These are phyloP conservation scores for Gallinago stenura DNA, from an alignment of 2,797 vertebrate genomes.

Conservation along the genomic window DNA sequence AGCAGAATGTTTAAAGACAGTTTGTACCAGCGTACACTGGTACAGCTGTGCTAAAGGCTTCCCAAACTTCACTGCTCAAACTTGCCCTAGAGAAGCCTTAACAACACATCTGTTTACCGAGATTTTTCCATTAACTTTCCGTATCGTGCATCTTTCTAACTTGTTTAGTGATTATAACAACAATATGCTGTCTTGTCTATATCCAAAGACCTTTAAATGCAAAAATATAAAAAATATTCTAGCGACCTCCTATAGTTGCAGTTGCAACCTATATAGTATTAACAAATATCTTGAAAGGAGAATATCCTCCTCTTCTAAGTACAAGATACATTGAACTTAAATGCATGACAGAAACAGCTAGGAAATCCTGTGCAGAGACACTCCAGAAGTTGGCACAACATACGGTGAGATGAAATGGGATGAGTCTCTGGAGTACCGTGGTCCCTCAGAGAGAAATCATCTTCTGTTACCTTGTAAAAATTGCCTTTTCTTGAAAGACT, in stretches of 20 bases:
- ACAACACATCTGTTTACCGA: slow-evolving; percentile 25
- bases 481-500: slow-evolving; percentile 32
- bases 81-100: slow-evolving; percentile 58
- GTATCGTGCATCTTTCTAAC: slow-evolving; percentile 1
- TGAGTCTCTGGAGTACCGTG: background rate
- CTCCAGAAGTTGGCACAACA: background rate
- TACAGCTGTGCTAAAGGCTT: slow-evolving; percentile 57
- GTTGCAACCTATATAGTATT: background rate
- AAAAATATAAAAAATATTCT: background rate
- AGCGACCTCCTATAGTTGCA: background rate
- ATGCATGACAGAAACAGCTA: background rate
- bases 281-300: background rate
- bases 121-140: slow-evolving; percentile 43
- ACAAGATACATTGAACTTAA: background rate
- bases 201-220: background rate
- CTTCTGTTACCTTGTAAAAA: slow-evolving; percentile 22
- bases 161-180: background rate
- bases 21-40: background rate
- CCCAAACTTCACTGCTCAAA: slow-evolving; percentile 57
- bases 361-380: background rate
- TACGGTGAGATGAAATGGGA: background rate
- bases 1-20: slow-evolving; percentile 55
- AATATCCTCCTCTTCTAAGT: background rate
- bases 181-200: background rate
- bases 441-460: slow-evolving; percentile 15